A percentile compares a stretch with the other conserved stretches of the same genome.
Evolutionary conservation across 2,888 invertebrate genomes (phyloP).

Genomic region (Sminthurides aquaticus): DNA sequence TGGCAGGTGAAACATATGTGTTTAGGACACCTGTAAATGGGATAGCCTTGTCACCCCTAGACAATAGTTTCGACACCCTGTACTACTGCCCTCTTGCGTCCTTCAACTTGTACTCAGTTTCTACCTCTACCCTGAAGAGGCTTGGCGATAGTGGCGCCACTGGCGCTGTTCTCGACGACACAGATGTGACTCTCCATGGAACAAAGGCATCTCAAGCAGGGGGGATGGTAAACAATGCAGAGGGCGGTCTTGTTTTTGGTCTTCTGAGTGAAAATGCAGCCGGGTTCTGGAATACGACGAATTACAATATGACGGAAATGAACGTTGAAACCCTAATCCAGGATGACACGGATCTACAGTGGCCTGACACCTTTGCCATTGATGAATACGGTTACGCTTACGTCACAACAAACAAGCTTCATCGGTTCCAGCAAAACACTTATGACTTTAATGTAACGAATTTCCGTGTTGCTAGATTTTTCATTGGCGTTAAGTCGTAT

Average conservation of each 20-base stretch:
- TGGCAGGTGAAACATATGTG: constrained; percentile 28
- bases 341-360: constrained; percentile 62
- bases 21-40: constrained; percentile 57
- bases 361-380: constrained; percentile 62
- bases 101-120: constrained; percentile 59
- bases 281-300: constrained; percentile 61
- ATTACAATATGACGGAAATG: constrained; percentile 51
- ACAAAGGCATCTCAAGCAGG: constrained; percentile 61
- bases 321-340: constrained; percentile 60
- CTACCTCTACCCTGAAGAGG: constrained; percentile 54
- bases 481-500: constrained; percentile 59
- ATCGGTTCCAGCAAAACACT: constrained; percentile 56
- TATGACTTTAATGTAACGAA: constrained; percentile 52
- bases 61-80: constrained; percentile 57
- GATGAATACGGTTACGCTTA: constrained; percentile 57
- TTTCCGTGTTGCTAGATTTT: constrained; percentile 59
- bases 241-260: constrained; percentile 62
- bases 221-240: constrained; percentile 67
- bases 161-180: constrained; percentile 47
- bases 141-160: constrained; percentile 18
- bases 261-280: constrained; percentile 62
- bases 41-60: constrained; percentile 61
- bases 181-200: constrained; percentile 56
- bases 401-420: constrained; percentile 61
- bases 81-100: constrained; percentile 65